Evolutionary conservation across 2,797 vertebrate species (phyloP).

Genomic region (Nyctibius grandis): DNA sequence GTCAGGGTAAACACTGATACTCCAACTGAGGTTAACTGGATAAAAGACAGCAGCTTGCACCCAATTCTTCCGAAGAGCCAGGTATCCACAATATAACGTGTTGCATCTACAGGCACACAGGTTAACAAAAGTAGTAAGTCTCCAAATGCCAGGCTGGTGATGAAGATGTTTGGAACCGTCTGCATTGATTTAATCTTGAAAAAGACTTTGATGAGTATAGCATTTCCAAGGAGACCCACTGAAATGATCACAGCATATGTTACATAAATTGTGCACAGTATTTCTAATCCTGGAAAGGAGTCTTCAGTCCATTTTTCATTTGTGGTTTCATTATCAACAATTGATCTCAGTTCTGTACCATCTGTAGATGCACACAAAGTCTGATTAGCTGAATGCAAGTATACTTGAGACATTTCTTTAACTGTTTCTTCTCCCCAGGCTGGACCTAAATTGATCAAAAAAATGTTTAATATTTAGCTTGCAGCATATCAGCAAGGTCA

Average conservation of each 20-base stretch:
- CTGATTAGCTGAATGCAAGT: constrained; percentile 64
- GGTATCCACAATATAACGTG: constrained; percentile 75
- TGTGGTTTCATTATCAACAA: constrained; percentile 52
- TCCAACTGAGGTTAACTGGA: constrained; percentile 80
- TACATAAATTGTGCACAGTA: constrained; percentile 72
- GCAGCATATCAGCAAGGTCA: background rate
- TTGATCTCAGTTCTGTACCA: constrained; percentile 60
- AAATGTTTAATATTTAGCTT: background rate
- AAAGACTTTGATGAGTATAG: constrained; percentile 81
- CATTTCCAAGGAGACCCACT: constrained; percentile 80
- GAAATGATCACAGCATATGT: constrained; percentile 78
- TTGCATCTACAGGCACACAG: constrained; percentile 79
- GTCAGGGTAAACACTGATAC: constrained; percentile 82
- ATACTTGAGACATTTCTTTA: constrained; percentile 68
- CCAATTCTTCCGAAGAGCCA: constrained; percentile 80
- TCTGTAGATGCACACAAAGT: constrained; percentile 62
- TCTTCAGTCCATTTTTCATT: constrained; percentile 61
- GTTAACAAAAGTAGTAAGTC: constrained; percentile 79
- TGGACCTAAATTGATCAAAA: constrained; percentile 1
- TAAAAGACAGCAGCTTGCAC: constrained; percentile 81
- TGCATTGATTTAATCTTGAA: constrained; percentile 84
- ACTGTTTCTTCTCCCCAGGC: constrained; percentile 55
- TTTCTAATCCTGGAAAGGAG: constrained; percentile 72
- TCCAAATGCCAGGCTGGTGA: constrained; percentile 81
- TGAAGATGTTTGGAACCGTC: constrained; percentile 82